Evolutionary conservation across 2,888 invertebrate species (phyloP).

Genomic region (Entomobrya multifasciata): DNA sequence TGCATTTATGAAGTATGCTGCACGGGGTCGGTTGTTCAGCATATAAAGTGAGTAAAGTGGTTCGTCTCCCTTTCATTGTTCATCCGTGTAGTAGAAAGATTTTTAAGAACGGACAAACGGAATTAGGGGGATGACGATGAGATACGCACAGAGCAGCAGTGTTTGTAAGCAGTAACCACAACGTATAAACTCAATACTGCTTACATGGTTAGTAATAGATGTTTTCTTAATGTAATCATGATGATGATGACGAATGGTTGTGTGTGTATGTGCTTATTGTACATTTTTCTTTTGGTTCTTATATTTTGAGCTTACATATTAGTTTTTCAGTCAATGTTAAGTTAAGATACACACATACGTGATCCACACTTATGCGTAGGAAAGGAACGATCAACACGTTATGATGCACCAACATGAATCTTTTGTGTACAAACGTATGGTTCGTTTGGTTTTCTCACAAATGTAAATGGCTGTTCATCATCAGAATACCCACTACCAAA

Average conservation of each 20-base stretch:
- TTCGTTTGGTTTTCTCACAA: conserved; percentile 4
- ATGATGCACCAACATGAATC: conserved; percentile 28
- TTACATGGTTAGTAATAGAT: background rate
- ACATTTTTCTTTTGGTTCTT: no score
- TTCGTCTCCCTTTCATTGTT: conserved; percentile 38
- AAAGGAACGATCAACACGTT: no score
- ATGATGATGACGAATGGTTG: conserved; percentile 17
- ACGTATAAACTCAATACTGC: background rate
- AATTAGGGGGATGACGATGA: conserved; percentile 62
- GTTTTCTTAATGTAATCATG: conserved; percentile 18
- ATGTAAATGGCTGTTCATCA: conserved; percentile 28
- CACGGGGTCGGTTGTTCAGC: no score
- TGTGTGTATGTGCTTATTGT: background rate
- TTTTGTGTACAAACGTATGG: background rate
- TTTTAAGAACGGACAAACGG: conserved; percentile 49
- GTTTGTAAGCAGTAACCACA: conserved; percentile 27
- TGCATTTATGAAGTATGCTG: conserved; percentile 15
- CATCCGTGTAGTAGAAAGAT: conserved; percentile 9
- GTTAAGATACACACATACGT: no score
- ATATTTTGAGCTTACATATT: background rate
- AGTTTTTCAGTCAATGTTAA: background rate
- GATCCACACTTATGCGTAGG: background rate
- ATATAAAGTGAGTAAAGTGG: background rate
- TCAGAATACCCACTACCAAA: conserved; percentile 48
- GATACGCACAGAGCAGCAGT: conserved; percentile 41